phyloP scores from a whole-genome alignment of 2,888 invertebrate species.

The Rhyacophila evoluta region DNA sequence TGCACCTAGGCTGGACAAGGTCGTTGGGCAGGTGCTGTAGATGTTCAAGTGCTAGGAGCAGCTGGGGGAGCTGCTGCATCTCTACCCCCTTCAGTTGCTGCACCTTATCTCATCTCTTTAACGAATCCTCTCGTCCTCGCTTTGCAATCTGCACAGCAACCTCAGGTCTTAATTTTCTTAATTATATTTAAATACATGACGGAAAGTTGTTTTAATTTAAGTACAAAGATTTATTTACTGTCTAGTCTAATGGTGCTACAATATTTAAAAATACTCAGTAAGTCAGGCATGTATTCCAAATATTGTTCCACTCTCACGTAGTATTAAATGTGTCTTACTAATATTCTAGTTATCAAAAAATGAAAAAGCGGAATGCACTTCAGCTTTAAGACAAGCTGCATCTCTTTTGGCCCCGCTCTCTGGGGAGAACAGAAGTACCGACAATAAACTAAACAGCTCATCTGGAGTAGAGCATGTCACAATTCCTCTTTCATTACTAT shows the following conservation, averaged over 20 bases:
- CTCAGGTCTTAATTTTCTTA: slow-evolving; percentile 33
- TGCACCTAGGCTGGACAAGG: slow-evolving; percentile 56
- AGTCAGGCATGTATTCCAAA: too few species aligned
- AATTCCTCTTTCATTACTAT: slow-evolving; percentile 44
- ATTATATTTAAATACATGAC: too few species aligned
- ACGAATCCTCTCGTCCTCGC: slow-evolving; percentile 58
- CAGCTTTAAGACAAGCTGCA: slow-evolving; percentile 45
- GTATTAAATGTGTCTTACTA: too few species aligned
- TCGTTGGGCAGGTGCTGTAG: slow-evolving; percentile 65
- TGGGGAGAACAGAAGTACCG: slow-evolving; percentile 56
- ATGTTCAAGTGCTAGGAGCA: slow-evolving; percentile 67
- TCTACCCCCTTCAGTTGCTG: slow-evolving; percentile 61
- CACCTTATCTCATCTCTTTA: slow-evolving; percentile 60
- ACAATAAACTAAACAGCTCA: slow-evolving; percentile 71
- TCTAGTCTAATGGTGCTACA: too few species aligned
- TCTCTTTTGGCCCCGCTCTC: slow-evolving; percentile 64
- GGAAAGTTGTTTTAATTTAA: not conserved
- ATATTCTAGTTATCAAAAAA: slow-evolving; percentile 42
- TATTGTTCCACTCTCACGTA: too few species aligned
- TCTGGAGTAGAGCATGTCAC: slow-evolving; percentile 68
- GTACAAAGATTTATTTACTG: too few species aligned
- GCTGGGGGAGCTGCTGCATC: slow-evolving; percentile 67
- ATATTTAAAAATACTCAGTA: too few species aligned
- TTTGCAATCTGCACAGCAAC: slow-evolving; percentile 50
- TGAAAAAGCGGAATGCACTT: slow-evolving; percentile 41